Percentiles rank a stretch among this genome's conserved stretches.
phyloP scores from a whole-genome alignment of 35 echinoderm and acorn worm genomes.

The Apostichopus japonicus region DNA sequence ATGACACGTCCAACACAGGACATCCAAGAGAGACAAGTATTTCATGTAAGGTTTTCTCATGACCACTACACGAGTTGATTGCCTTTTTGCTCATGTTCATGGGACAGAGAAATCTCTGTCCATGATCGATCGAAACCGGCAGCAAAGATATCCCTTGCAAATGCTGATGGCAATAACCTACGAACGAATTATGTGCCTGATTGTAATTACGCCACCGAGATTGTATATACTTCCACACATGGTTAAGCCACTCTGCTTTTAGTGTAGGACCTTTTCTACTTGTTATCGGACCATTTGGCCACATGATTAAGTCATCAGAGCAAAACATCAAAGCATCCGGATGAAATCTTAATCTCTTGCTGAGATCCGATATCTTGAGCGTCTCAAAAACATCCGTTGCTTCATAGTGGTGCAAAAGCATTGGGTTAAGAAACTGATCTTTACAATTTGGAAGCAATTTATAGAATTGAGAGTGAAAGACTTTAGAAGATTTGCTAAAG shows the following conservation, averaged over 20 bases:
- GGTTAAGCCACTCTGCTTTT: constrained; percentile 15
- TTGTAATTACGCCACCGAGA: not conserved
- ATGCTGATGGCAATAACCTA: not conserved
- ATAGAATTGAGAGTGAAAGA: constrained; percentile 17
- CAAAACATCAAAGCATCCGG: not conserved
- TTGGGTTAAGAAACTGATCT: constrained; percentile 57
- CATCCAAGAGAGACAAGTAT: not conserved
- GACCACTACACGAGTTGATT: not conserved
- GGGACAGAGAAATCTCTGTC: not conserved
- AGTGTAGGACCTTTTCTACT: not conserved
- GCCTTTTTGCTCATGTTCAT: not conserved
- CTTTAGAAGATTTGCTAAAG: constrained; percentile 8
- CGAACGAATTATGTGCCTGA: not conserved
- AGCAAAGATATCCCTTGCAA: constrained; percentile 43
- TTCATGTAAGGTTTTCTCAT: not conserved
- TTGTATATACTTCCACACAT: constrained; percentile 32
- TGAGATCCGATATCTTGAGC: constrained; percentile 38
- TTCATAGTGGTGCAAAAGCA: not conserved
- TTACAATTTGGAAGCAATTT: constrained; percentile 34
- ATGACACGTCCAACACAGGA: not conserved
- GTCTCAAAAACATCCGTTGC: not conserved
- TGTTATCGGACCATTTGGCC: not conserved
- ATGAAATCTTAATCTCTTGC: not conserved
- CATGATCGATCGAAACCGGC: not conserved
- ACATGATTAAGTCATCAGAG: not conserved